Base-by-base conservation (phyloP, 1,140 invertebrate genomes). In the Drosophila elegans region DNA sequence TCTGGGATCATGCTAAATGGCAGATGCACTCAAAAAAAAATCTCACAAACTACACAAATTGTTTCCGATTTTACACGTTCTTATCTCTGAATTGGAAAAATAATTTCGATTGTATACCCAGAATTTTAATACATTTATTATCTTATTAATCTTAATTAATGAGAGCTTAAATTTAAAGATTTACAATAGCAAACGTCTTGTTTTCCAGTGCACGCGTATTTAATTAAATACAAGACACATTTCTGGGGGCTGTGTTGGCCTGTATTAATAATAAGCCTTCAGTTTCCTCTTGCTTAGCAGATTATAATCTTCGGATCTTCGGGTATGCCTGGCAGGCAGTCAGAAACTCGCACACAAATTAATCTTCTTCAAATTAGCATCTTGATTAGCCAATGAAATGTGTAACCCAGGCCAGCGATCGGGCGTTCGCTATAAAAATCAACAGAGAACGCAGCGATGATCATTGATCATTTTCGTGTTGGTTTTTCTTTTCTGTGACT, bases 321-420 rank as follows among this genome's bases (percentile, higher is more conserved):
- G 64, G 44, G 57, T 46, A 53, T 82, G 78, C 78, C 78, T 57
- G 38, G 71, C 36, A 61, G 78, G 62, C 32, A 63, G 63, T 53
- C 64, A 60, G 69, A 60, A 82, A 89, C 80, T 89, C 73, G 77
- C 64, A 72, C 66, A 84, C 80, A 71, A 89, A 91, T 91, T 91
- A 91, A 91, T 91, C 88, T 88, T 91, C 88, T 84, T 88, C 88
- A 91, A 91, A 91, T 91, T 91, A 91, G 88, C 88, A 91, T 91
- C 88, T 91, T 91, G 88, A 91, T 91, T 91, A 90, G 77, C 84
- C 84, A 89, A 89, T 89, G 84, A 89, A 89, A 89, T 89, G 85
- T 89, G 84, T 88, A 88, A 89, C 75, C 84, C 83, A 79, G 71
- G 63, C 82, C 74, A 52, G 41, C 57, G 73, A 62, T 46, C 53